phyloP scores from a whole-genome alignment of 2,888 invertebrate genomes.

The Lymantria monacha region DNA sequence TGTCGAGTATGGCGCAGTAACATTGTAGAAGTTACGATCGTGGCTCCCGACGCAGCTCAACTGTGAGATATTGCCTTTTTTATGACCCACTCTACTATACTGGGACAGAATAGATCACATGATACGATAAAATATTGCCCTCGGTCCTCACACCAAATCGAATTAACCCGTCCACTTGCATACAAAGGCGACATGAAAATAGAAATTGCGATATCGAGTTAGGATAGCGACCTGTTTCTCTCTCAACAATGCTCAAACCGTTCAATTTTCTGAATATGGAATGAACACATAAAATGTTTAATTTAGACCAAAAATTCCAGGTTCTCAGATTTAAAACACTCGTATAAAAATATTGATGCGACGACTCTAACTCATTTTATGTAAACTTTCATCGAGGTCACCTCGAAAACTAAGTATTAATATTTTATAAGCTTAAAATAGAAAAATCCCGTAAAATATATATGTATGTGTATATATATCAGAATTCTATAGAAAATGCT shows the following conservation, averaged over 20 bases:
- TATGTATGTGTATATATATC: too few relatives aligned
- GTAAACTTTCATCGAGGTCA: too few relatives aligned
- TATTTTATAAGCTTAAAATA: too few relatives aligned
- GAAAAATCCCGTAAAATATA: too few relatives aligned
- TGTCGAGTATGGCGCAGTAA: conserved; percentile 68
- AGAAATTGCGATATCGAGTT: conserved; percentile 74
- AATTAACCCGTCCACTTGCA: conserved; percentile 82
- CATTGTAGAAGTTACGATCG: conserved; percentile 81
- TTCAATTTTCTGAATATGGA: conserved; percentile 39
- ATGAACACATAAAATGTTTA: conserved; percentile 42
- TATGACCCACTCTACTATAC: conserved; percentile 77
- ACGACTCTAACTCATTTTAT: too few relatives aligned
- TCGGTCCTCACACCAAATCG: conserved; percentile 74
- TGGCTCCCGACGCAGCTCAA: conserved; percentile 73
- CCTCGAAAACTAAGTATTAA: too few relatives aligned
- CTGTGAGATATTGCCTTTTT: conserved; percentile 82
- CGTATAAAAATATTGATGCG: too few relatives aligned
- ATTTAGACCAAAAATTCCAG: conserved; percentile 32
- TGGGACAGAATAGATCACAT: conserved; percentile 81
- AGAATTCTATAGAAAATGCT: too few relatives aligned
- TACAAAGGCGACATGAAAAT: conserved; percentile 76
- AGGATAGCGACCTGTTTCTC: conserved; percentile 68
- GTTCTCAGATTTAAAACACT: conserved; percentile 21
- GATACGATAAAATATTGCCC: conserved; percentile 81
- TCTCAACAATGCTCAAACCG: conserved; percentile 45